phyloP scores from a whole-genome alignment of 2,113 vertebrate species.

The Bolborhynchus lineola region DNA sequence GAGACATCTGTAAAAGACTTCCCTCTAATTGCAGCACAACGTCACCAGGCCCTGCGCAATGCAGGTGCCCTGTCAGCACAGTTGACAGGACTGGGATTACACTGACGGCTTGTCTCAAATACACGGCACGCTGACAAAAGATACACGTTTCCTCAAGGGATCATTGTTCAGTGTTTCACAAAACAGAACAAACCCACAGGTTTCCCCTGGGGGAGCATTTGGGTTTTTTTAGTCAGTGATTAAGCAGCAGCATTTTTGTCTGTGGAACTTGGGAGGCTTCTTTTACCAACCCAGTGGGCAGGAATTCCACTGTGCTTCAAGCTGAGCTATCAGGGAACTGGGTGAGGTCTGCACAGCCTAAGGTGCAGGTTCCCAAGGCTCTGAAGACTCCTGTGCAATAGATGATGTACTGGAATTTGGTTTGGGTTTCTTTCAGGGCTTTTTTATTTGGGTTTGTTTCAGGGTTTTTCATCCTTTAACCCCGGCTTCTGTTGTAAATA shows the following conservation, averaged over 20 bases:
- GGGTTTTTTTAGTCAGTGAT: not conserved
- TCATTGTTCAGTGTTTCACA: not conserved
- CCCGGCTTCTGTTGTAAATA: not conserved
- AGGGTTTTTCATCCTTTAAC: not conserved
- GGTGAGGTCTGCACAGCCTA: not conserved
- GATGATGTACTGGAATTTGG: not conserved
- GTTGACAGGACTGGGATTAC: constrained; percentile 22
- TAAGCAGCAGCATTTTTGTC: not conserved
- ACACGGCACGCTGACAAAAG: constrained; percentile 15
- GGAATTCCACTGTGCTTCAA: not conserved
- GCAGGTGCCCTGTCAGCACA: not conserved
- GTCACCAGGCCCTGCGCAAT: not conserved
- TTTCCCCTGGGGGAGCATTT: not conserved
- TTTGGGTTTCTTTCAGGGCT: fast-evolving
- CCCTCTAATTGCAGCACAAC: not conserved
- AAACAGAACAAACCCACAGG: not conserved
- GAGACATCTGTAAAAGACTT: not conserved
- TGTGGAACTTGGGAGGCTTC: not conserved
- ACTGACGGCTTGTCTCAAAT: not conserved
- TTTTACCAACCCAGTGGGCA: not conserved
- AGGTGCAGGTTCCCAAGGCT: not conserved
- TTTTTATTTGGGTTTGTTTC: not conserved
- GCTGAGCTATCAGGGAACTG: not conserved
- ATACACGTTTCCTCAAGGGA: constrained; percentile 24
- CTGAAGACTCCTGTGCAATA: not conserved